These are phyloP conservation scores for Eidolon helvum DNA, from an alignment of 2,113 vertebrate species.

Conservation along the genomic window DNA sequence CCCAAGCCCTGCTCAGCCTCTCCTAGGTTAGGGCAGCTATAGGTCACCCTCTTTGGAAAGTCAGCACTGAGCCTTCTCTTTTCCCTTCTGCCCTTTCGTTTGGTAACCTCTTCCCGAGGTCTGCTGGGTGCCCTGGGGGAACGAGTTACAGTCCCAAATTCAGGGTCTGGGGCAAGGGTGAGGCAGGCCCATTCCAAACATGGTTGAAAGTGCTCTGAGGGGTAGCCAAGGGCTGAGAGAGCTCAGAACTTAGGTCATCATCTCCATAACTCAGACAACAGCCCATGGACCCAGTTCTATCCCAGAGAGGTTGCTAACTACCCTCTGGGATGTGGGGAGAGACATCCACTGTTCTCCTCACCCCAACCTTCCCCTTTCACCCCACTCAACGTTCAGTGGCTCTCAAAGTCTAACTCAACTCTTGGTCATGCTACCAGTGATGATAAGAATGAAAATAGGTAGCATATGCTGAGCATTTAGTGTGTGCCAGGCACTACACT, in stretches of 20 bases:
- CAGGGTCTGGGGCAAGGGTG: neutral
- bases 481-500: neutral
- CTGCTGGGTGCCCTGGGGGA: neutral
- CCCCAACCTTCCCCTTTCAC: neutral
- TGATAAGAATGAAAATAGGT: neutral
- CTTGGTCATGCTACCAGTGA: neutral
- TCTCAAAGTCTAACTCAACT: neutral
- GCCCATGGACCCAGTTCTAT: neutral
- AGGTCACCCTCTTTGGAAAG: neutral
- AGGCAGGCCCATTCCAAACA: neutral
- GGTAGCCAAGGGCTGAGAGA: too few species aligned
- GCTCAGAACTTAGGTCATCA: neutral
- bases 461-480: neutral
- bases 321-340: neutral
- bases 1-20: neutral
- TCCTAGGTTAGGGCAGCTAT: neutral
- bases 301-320: neutral
- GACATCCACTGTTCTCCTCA: too few species aligned
- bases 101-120: neutral
- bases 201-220: neutral
- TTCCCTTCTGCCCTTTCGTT: neutral
- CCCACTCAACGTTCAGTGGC: neutral
- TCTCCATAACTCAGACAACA: neutral
- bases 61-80: neutral
- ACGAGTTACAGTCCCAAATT: accelerated